Base-by-base conservation (phyloP, 2,797 vertebrate species). In the Distichodus sexfasciatus region DNA sequence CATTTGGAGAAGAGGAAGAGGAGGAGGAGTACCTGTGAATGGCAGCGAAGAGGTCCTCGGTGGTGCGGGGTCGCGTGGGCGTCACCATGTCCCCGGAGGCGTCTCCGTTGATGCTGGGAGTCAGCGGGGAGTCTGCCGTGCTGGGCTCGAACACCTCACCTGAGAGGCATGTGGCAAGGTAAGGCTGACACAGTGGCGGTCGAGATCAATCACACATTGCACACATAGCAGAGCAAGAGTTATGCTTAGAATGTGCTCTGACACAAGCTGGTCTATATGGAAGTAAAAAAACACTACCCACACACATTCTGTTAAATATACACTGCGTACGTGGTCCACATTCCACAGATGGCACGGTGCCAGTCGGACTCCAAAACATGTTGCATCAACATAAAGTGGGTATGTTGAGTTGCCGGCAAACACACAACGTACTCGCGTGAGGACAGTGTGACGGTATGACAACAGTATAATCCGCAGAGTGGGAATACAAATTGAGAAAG, bases 31-130 rank as follows among this genome's bases (percentile, higher is more conserved):
- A 99, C 97, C 96, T 98, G 93, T 99, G 97, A 85, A 99, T 99
- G 72, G 87, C 95, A 31, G 97, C 96, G 51, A 99, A 99, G 47
- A 99, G 94, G 88, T 99, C 97, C 82, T 99, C 96, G 0, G 96
- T 98, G 72, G 97, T 99, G 70, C 95, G 91, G 50, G 94, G 91
- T 81, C 93, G 90, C 0, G 91, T 89, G 57, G 97, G 96, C 70
- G 94, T 90, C 83, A 93, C 91, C 90, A 91, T 89, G 66, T 89
- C 90, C 1, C 88, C 84, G 1, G 61, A 58, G 6, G 80, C 79
- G 6, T 90, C 88, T 76, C 86, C 86, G 82, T 84, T 87, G 72
- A 79, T 78, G 11, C 83, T 80, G 7, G 81, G 84, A 54, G 87
- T 83, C 4, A 87, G 86, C 3, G 93, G 81, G 38, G 83, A 82